These are phyloP conservation scores for Siniperca chuatsi DNA, from an alignment of 2,113 vertebrate species.

Conservation along the genomic window DNA sequence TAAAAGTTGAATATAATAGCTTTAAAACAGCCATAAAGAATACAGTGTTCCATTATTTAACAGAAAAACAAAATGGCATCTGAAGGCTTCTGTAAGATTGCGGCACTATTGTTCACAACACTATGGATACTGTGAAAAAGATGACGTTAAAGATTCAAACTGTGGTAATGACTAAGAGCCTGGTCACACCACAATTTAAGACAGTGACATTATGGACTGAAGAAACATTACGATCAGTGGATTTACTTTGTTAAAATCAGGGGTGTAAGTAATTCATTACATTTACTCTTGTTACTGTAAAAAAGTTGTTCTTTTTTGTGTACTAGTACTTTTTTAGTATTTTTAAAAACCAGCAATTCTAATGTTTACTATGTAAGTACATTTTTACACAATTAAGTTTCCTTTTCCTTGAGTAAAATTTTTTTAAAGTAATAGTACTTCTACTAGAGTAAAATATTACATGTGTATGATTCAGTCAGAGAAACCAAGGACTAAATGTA, in stretches of 20 bases:
- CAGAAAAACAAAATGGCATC: not conserved
- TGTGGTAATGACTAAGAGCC: not conserved
- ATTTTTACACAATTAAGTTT: not conserved
- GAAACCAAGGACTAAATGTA: too few species aligned
- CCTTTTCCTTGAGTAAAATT: too few species aligned
- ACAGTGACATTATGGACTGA: too few species aligned
- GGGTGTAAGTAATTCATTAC: not conserved
- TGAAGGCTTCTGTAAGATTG: not conserved
- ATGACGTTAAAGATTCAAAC: not conserved
- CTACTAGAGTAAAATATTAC: too few species aligned
- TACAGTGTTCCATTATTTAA: not conserved
- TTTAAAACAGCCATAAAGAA: not conserved
- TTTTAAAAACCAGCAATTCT: too few species aligned
- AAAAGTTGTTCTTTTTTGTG: not conserved
- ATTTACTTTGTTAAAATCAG: not conserved
- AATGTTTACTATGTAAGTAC: not conserved
- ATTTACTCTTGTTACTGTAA: not conserved
- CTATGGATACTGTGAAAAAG: not conserved
- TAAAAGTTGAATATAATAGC: constrained; percentile 7
- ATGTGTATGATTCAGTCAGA: not conserved
- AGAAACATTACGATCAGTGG: not conserved
- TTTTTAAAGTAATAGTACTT: too few species aligned
- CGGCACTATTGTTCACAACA: not conserved
- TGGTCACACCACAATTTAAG: not conserved
- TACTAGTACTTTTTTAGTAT: not conserved